Base-by-base conservation (phyloP, 2,888 invertebrate genomes). In the Lepetodrilus schrolli region DNA sequence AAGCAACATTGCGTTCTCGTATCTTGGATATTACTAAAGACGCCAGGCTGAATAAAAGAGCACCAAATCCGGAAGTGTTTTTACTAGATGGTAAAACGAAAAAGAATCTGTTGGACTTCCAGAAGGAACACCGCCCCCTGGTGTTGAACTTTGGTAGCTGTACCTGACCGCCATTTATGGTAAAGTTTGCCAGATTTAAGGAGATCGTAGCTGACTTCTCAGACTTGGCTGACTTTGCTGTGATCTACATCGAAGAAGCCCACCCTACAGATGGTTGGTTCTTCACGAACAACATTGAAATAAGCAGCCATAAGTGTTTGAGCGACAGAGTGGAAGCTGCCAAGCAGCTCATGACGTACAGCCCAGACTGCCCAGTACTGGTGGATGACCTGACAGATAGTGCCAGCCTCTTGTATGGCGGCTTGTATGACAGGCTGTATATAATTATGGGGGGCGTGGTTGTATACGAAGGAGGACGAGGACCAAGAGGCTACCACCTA, bases 91-190 rank as follows among this genome's bases (percentile, higher is more conserved):
- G 38, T n/a, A 17, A 66, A 23, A n/a, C 49, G 7, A 71, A 48
- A 36, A 43, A n/a, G 2, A 66, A 51, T 10, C 74, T 84, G 13
- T 72, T 82, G 10, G 76, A 79, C 48, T 79, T 80, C 70, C 76
- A 76, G 71, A 82, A 74, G 30, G 21, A 66, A 21, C 81, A 75
- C 0, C 77, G 87, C n/a, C 86, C 87, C 36, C 82, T 88, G 43
- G 80, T 87, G 7, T 65, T 88, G 10, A 85, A 84, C 77, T 87
- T 88, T 66, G 88, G 88, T 23, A 87, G 87, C 78, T 86, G 88
- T 73, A 83, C 84, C 74, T 88, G 88, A 87, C 84, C 85, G n/a
- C 86, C 86, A 65, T 87, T 86, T 75, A 80, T 86, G 80, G 83
- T 76, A 37, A 83, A 82, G 77, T 83, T 88, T 74, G 79, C 76